Base-by-base conservation (phyloP, 2,113 vertebrate genomes). In the Sterna hirundo region DNA sequence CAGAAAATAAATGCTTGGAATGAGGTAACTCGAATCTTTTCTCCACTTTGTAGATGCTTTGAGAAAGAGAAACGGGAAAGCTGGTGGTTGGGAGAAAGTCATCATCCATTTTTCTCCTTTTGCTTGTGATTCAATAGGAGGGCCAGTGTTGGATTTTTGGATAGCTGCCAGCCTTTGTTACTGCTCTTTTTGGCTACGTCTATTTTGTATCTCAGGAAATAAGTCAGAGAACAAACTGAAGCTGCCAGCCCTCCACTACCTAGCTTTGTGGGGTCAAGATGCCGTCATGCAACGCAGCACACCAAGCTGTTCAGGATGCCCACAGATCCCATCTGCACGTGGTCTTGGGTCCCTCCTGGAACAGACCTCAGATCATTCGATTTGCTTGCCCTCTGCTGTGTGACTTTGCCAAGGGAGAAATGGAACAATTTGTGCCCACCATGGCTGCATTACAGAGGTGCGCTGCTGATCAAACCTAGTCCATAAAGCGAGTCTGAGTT, bases 131-230 rank as follows among this genome's bases (percentile, higher is more conserved):
- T 93, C 72, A 95, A 91, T 69, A 91, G 25, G 42, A 79, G 34
- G 61, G 42, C 42, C 42, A 83, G 18, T 26, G 38, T 22, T 83
- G 78, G 36, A 60, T 47, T 91, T 95, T 91, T 83, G 91, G 95
- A 83, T 32, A 55, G 66, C 58, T 95, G 95, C 93, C 38, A 2
- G 34, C 5, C 54, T 96, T 96, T 93, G 96, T 94, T 95, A 69
- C 23, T 77, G 66, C 21, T 76, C 36, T 83, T 91, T 94, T 84
- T 90, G 80, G 44, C 91, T 80, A 80, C 26, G 2, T 85, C 49
- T 87, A 49, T 87, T 91, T 96, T 93, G 65, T 94, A 95, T 94
- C 57, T 96, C 96, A 96, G 94, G 87, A 96, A 96, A 91, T 93
- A 86, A 96, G 93, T 91, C 92, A 95, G 81, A 93, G 62, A 87